These are phyloP conservation scores for Ambastaia sidthimunki DNA, from an alignment of 2,797 vertebrate genomes.

Conservation along the genomic window DNA sequence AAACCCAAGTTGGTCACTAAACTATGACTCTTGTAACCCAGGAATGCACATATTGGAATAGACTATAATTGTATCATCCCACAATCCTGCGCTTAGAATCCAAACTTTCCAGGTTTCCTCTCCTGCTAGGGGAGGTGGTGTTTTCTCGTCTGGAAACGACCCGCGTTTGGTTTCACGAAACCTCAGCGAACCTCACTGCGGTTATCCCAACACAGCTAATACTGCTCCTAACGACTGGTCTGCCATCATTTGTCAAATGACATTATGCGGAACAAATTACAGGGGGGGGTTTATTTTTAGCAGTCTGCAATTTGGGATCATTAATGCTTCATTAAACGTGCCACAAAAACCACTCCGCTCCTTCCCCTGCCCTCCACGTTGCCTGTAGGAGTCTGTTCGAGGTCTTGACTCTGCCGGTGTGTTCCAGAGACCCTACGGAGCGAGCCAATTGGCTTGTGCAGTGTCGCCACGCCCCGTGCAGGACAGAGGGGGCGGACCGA, in stretches of 20 bases:
- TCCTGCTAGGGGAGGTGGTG: slow-evolving; percentile 63
- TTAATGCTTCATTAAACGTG: slow-evolving; percentile 64
- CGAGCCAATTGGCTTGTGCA: background rate
- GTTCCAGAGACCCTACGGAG: slow-evolving; percentile 17
- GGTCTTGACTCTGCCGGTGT: slow-evolving; percentile 53
- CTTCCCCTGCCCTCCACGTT: slow-evolving; percentile 28
- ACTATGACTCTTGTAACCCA: slow-evolving; percentile 74
- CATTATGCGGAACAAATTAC: slow-evolving; percentile 64
- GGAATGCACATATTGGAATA: slow-evolving; percentile 78
- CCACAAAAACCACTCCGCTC: slow-evolving; percentile 63
- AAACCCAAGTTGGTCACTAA: slow-evolving; percentile 68
- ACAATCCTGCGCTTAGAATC: slow-evolving; percentile 71
- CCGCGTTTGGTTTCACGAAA: slow-evolving; percentile 62
- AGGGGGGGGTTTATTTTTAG: slow-evolving; percentile 64
- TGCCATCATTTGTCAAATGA: slow-evolving; percentile 63
- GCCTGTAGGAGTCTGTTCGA: slow-evolving; percentile 17
- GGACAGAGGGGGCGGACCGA: slow-evolving; percentile 21
- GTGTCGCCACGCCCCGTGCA: background rate
- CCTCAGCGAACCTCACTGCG: slow-evolving; percentile 56
- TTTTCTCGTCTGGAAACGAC: slow-evolving; percentile 71
- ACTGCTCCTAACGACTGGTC: slow-evolving; percentile 69
- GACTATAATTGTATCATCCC: slow-evolving; percentile 79
- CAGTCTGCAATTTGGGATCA: slow-evolving; percentile 65
- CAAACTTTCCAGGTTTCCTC: slow-evolving; percentile 66
- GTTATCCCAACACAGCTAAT: slow-evolving; percentile 71